Evolutionary conservation across 1,140 invertebrate species (phyloP).

Genomic region (Chymomyza costata): DNA sequence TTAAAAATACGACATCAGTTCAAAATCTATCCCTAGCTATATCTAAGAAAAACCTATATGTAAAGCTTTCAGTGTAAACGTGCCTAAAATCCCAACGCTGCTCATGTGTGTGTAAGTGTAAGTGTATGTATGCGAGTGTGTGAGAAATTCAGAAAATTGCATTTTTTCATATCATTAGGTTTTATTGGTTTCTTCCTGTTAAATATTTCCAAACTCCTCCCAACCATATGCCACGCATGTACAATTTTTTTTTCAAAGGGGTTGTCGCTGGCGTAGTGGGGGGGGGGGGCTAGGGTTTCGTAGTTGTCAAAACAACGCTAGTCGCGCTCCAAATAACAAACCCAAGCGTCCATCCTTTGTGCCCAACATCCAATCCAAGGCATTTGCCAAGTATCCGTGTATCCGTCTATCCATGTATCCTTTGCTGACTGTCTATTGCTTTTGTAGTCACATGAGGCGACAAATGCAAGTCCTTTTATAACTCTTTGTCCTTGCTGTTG

Average conservation of each 20-base stretch:
- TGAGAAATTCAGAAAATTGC: conserved; percentile 70
- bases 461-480: conserved; percentile 60
- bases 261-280: not conserved
- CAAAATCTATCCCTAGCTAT: not conserved
- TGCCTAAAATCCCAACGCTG: conserved; percentile 1
- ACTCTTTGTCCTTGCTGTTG: too few relatives aligned
- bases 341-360: too few relatives aligned
- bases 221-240: conserved; percentile 22
- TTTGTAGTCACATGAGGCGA: conserved; percentile 34
- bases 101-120: conserved; percentile 7
- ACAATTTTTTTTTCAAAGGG: conserved; percentile 21
- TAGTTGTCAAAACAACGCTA: conserved; percentile 47
- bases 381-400: too few relatives aligned
- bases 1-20: not conserved
- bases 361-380: too few relatives aligned
- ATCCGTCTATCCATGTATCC: too few relatives aligned
- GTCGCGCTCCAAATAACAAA: conserved; percentile 53
- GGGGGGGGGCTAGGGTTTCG: conserved; percentile 6
- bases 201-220: conserved; percentile 52
- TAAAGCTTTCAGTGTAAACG: conserved; percentile 11
- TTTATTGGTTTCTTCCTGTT: conserved; percentile 74
- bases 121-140: conserved; percentile 20
- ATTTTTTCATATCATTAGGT: conserved; percentile 75
- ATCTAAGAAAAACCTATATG: not conserved
- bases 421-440: too few relatives aligned